Conservation (phyloP, 2,888 invertebrate genomes). For the Pycnomerus fuliginosus region DNA sequence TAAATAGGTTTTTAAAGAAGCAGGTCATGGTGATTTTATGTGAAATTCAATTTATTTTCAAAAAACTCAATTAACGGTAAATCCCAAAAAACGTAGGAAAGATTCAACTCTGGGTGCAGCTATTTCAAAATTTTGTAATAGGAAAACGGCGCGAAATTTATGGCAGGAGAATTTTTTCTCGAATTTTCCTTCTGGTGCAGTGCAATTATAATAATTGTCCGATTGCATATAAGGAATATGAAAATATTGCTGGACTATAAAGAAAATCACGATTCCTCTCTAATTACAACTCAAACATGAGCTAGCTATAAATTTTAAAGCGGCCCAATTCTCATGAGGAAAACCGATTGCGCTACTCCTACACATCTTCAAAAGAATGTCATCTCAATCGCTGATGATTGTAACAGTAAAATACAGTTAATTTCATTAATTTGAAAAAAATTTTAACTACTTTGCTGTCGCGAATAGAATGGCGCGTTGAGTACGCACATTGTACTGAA, state of each 20-base stretch:
- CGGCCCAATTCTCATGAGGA: conserved; percentile 7
- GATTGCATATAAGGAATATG: conserved; percentile 10
- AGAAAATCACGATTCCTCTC: conserved; percentile 12
- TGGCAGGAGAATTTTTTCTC: too few species aligned
- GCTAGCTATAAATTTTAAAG: conserved; percentile 8
- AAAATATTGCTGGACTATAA: conserved; percentile 8
- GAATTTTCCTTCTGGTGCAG: too few species aligned
- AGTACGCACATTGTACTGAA: background rate
- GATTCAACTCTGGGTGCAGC: too few species aligned
- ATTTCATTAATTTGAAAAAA: too few species aligned
- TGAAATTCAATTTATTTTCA: conserved; percentile 3
- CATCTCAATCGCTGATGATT: conserved; percentile 11
- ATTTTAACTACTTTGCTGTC: too few species aligned
- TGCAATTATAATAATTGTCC: too few species aligned
- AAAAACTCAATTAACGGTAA: background rate
- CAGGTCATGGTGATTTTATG: background rate
- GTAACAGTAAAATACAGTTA: conserved; percentile 22
- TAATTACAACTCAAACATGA: conserved; percentile 6
- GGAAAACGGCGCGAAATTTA: too few species aligned
- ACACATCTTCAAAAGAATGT: conserved; percentile 12
- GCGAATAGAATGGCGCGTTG: too few species aligned
- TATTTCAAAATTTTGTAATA: too few species aligned
- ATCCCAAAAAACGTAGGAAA: too few species aligned
- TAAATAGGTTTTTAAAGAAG: background rate
- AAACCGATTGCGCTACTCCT: conserved; percentile 12